A percentile compares a stretch with the other conserved stretches of the same genome.
These are phyloP conservation scores for Oophaga sylvatica DNA, from an alignment of 2,797 vertebrate species.

Conservation along the genomic window DNA sequence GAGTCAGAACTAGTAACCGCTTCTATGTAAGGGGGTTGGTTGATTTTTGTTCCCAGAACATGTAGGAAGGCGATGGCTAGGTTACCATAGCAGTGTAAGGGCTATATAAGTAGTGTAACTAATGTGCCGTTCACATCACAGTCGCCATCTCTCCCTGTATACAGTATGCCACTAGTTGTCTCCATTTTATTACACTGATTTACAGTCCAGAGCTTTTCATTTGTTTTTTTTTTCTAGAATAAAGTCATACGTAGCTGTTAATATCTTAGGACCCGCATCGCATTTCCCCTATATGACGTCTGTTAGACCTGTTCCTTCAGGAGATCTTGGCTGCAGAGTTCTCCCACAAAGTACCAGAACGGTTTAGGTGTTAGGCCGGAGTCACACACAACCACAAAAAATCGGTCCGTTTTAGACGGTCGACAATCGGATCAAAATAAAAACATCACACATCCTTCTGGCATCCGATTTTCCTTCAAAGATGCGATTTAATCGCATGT, in stretches of 20 bases:
- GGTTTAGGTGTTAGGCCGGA: neutral
- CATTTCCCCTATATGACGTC: neutral
- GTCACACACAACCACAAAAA: no score
- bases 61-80: conserved; percentile 19
- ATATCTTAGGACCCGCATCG: neutral
- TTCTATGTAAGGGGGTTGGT: no score
- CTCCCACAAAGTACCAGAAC: neutral
- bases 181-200: neutral
- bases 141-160: neutral
- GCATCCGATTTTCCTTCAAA: no score
- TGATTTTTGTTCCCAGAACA: neutral
- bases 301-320: neutral
- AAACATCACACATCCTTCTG: no score
- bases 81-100: conserved; percentile 45
- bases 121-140: neutral
- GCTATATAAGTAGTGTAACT: conserved; percentile 36
- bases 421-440: no score
- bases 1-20: no score
- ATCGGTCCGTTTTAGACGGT: no score
- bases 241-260: neutral
- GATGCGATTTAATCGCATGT: no score
- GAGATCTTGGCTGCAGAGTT: neutral
- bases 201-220: neutral
- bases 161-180: neutral
- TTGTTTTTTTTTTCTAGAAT: conserved; percentile 9